Base-by-base conservation (phyloP, 2,113 vertebrate species). In the Heloderma charlesbogerti region DNA sequence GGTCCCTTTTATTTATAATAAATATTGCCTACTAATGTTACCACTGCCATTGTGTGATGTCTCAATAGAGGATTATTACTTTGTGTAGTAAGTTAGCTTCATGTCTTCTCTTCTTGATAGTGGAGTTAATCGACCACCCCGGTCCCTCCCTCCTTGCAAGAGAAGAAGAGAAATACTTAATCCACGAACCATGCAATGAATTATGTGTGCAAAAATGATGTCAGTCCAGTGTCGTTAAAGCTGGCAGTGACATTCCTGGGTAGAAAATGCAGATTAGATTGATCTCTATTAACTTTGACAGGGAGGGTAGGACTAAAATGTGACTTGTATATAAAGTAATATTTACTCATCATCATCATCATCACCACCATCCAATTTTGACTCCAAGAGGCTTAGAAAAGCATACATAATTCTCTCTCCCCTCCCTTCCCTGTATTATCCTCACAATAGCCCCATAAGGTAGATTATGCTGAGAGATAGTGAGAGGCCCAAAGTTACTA, bases 1-100 rank as follows among this genome's bases (percentile, higher is more conserved):
- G 88, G 86, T 57, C 92, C 75, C 91, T 95, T 97, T 96, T 96
- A 94, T 95, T 92, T 96, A 87, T 95, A 90, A 95, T 95, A 96
- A 96, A 96, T 95, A 95, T 92, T 88, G 87, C 93, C 88, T 92
- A 54, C 79, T 94, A 89, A 95, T 93, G 88, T 92, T 95, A 91
- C 92, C 78, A 89, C 90, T 91, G 91, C 88, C 80, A 89, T 92
- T 93, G 87, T 94, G 77, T 91, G 87, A 90, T 91, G 86, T 85
- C 94, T 93, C 92, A 96, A 91, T 94, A 88, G 93, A 87, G 86
- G 87, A 90, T 88, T 92, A 89, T 95, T 91, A 87, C 86, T 95
- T 91, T 90, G 87, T 96, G 92, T 95, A 93, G 88, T 92, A 85
- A 75, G 92, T 94, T 93, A 92, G 93, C 89, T 92, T 89, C 92